phyloP scores from a whole-genome alignment of 1,140 invertebrate species.

The Coelopa frigida region DNA sequence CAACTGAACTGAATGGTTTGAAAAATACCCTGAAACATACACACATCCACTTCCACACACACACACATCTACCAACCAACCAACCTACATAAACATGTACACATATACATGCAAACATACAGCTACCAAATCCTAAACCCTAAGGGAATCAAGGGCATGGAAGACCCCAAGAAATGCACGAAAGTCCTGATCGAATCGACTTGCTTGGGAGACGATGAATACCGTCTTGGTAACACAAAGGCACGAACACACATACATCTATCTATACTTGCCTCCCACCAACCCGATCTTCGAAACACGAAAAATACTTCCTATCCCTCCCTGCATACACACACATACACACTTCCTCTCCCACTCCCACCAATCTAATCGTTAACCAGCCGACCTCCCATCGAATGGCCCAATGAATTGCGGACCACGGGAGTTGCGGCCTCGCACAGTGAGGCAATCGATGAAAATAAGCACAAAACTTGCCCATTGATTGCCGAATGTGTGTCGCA shows the following conservation, averaged over 20 bases:
- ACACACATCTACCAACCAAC: conserved; percentile 1
- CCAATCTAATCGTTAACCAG: no score
- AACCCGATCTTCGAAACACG: neutral
- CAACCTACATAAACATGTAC: conserved; percentile 1
- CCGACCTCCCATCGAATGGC: no score
- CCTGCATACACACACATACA: conserved; percentile 3
- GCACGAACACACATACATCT: conserved; percentile 49
- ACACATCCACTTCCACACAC: neutral
- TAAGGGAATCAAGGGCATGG: conserved; percentile 57
- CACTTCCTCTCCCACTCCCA: neutral
- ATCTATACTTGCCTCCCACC: conserved; percentile 1
- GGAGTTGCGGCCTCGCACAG: no score
- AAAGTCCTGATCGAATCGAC: conserved; percentile 75
- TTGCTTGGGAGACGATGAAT: conserved; percentile 79
- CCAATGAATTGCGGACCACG: no score
- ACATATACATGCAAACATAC: neutral
- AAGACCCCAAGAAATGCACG: conserved; percentile 68
- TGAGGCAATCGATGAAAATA: no score
- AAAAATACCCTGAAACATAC: conserved; percentile 41
- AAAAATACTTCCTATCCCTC: no score
- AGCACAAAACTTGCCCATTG: no score
- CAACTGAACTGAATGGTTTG: no score
- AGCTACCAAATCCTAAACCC: conserved; percentile 81
- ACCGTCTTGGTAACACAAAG: conserved; percentile 90
- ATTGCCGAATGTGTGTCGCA: no score